Percentiles rank a stretch among this genome's conserved stretches.
phyloP scores from a whole-genome alignment of 2,113 vertebrate species.

The Silurus meridionalis region DNA sequence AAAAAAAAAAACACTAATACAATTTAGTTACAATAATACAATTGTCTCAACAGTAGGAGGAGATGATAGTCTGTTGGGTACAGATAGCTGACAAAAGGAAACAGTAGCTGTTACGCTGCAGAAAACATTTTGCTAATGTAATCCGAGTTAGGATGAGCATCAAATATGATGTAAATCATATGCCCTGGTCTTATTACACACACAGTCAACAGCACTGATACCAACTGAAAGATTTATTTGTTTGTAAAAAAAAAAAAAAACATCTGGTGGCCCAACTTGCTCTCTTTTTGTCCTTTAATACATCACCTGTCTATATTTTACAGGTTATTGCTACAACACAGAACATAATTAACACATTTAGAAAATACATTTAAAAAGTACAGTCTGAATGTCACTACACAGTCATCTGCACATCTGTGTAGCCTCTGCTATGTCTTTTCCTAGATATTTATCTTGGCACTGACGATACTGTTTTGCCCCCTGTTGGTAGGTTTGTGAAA shows the following conservation, averaged over 20 bases:
- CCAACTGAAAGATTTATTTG: not conserved
- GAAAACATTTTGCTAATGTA: not conserved
- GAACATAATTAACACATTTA: no score
- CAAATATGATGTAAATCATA: not conserved
- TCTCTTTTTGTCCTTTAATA: not conserved
- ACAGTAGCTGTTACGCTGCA: not conserved
- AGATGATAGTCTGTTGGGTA: not conserved
- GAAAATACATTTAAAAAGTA: not conserved
- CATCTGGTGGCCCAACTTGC: not conserved
- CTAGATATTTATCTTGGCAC: conserved; percentile 2
- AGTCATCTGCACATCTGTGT: not conserved
- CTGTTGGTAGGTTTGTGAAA: conserved; percentile 29
- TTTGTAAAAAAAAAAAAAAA: not conserved
- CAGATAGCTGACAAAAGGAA: not conserved
- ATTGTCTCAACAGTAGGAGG: not conserved
- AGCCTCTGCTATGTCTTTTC: not conserved
- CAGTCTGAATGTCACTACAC: not conserved
- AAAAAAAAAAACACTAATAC: no score
- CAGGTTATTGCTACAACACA: not conserved
- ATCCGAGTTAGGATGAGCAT: not conserved
- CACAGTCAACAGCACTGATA: not conserved
- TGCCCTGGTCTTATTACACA: not conserved
- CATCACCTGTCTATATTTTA: not conserved
- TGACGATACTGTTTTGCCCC: conserved; percentile 37
- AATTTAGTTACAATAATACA: not conserved